phyloP scores from a whole-genome alignment of 2,113 vertebrate species.

The Lasiurus cinereus region DNA sequence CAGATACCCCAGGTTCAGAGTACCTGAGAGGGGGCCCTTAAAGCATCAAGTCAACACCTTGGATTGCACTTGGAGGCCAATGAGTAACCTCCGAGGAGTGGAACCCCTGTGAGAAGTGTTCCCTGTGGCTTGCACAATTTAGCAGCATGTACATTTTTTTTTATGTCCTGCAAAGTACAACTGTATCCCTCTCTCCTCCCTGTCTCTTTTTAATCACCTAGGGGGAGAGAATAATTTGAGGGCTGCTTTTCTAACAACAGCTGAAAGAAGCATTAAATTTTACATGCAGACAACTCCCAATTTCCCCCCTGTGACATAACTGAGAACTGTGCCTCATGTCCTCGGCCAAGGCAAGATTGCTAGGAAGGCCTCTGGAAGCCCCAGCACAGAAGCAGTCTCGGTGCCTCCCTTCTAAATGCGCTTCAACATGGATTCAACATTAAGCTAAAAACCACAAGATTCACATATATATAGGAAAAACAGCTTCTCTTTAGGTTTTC shows the following conservation, averaged over 20 bases:
- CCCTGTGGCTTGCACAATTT: constrained; percentile 52
- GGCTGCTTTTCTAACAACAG: constrained; percentile 63
- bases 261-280: constrained; percentile 66
- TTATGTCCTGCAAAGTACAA: constrained; percentile 74
- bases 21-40: not conserved
- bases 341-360: not conserved
- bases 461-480: not conserved
- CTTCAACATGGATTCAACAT: constrained; percentile 1
- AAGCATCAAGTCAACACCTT: constrained; percentile 29
- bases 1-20: not conserved
- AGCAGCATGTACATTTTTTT: constrained; percentile 69
- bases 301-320: constrained; percentile 51
- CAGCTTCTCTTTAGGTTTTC: not conserved
- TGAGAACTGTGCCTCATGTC: not conserved
- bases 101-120: constrained; percentile 69
- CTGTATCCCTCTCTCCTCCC: constrained; percentile 46
- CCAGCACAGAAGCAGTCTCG: not conserved
- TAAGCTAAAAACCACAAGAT: not conserved
- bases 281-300: not conserved
- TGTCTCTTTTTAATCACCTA: constrained; percentile 78
- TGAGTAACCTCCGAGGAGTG: constrained; percentile 49
- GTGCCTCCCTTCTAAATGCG: not conserved
- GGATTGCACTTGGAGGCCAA: constrained; percentile 43
- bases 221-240: constrained; percentile 55
- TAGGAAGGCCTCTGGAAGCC: not conserved